Evolutionary conservation across 2,113 vertebrate species (phyloP).

Genomic region (Mus pahari): DNA sequence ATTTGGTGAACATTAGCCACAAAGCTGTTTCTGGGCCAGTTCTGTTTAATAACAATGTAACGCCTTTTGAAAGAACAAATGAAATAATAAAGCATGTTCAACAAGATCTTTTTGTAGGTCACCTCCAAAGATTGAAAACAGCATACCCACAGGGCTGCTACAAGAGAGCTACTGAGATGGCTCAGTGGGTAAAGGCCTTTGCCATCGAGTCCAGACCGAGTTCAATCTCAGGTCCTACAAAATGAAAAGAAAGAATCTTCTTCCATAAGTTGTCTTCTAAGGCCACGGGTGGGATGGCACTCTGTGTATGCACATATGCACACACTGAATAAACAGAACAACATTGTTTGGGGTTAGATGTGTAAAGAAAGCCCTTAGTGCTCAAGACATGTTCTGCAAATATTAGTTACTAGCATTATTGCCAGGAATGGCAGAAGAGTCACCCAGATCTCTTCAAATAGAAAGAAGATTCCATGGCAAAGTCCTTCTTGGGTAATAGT

Average conservation of each 20-base stretch:
- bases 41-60: background rate
- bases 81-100: background rate
- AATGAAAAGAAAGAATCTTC: background rate
- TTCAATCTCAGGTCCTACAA: background rate
- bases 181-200: background rate
- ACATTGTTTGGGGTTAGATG: background rate
- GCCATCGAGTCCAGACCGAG: background rate
- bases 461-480: background rate
- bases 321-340: background rate
- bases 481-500: background rate
- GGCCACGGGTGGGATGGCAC: background rate
- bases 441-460: background rate
- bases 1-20: background rate
- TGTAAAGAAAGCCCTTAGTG: background rate
- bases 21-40: background rate
- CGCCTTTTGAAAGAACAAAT: background rate
- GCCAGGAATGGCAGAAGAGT: background rate
- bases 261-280: background rate
- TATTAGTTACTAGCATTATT: background rate
- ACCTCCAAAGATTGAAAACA: background rate
- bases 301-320: background rate
- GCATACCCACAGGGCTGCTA: background rate
- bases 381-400: background rate
- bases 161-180: too few species aligned
- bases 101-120: background rate